A percentile compares a stretch with the other conserved stretches of the same genome.
phyloP scores from a whole-genome alignment of 1,140 invertebrate genomes.

The Macrosteles quadrilineatus region DNA sequence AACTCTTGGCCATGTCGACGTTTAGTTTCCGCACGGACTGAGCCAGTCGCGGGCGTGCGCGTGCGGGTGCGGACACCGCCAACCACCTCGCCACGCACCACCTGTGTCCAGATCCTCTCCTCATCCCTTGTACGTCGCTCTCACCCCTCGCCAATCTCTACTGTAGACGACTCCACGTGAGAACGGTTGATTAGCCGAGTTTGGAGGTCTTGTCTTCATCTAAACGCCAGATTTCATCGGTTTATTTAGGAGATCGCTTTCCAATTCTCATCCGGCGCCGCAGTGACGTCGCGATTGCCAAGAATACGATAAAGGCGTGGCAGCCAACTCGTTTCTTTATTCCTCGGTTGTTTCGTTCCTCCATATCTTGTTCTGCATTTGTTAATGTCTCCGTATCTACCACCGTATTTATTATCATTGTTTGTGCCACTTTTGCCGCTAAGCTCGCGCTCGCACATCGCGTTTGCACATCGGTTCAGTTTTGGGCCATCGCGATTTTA shows the following conservation, averaged over 20 bases:
- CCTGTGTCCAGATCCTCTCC: constrained; percentile 4
- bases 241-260: constrained; percentile 1
- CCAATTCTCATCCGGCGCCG: constrained; percentile 1
- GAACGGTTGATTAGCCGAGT: too few relatives aligned
- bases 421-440: neutral
- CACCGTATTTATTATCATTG: constrained; percentile 3
- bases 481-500: neutral
- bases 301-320: constrained; percentile 16
- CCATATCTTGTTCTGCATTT: constrained; percentile 5
- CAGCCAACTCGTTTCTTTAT: constrained; percentile 16
- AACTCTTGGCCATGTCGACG: too few relatives aligned
- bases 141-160: too few relatives aligned
- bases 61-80: neutral
- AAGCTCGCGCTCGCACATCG: neutral
- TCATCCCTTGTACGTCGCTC: neutral
- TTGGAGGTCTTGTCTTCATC: neutral
- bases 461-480: too few relatives aligned
- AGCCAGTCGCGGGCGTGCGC: too few relatives aligned
- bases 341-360: neutral
- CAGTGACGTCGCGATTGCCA: neutral
- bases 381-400: neutral
- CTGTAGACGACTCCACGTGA: too few relatives aligned
- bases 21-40: too few relatives aligned
- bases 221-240: neutral
- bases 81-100: neutral